Evolutionary conservation across 2,888 invertebrate species (phyloP), one percentile per base, ranked within the genome.

Genomic region (Hypercompe scribonia): DNA sequence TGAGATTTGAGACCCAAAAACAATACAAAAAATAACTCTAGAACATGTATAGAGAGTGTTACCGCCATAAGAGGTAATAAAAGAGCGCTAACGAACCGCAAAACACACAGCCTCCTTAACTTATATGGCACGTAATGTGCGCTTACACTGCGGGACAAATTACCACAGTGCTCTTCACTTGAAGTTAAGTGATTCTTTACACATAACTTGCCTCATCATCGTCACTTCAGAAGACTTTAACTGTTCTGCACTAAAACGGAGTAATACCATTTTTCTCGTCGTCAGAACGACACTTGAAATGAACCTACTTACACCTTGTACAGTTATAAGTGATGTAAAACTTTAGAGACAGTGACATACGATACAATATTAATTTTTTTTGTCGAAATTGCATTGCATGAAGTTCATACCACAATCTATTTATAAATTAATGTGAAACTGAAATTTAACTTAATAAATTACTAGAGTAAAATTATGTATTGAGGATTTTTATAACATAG

Each of bases 61-160:
- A 71, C 33, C 34, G 34, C 33, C 42, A 28, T 58, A 65, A 39
- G 34, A 70, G 34, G 54, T 65, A n/a, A 42, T 71, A 71, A 71
- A 71, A 18, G 31, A 72, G 65, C 65, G 66, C 68, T 83, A 83
- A 82, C 81, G 72, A 82, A 79, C 46, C 31, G 34, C 75, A 81
- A 79, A 81, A 81, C 79, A 79, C 75, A 82, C 70, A 78, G 73
- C 72, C 65, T 36, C 31, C 58, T 65, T 67, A 65, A 58, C 39
- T 82, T 80, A 77, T 84, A 82, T 77, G 76, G 65, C 74, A 24
- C 42, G 65, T 82, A 82, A 84, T 82, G 71, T 71, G 61, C 64
- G 34, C 15, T 21, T 76, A 72, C 72, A 73, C 68, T 65, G 72
- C 18, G 10, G 67, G 34, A 54, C 76, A 66, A 64, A 77, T 70